Percentiles rank a stretch among this genome's conserved stretches.
Conservation (phyloP, 2,797 vertebrate genomes). For the Sphenodon punctatus region DNA sequence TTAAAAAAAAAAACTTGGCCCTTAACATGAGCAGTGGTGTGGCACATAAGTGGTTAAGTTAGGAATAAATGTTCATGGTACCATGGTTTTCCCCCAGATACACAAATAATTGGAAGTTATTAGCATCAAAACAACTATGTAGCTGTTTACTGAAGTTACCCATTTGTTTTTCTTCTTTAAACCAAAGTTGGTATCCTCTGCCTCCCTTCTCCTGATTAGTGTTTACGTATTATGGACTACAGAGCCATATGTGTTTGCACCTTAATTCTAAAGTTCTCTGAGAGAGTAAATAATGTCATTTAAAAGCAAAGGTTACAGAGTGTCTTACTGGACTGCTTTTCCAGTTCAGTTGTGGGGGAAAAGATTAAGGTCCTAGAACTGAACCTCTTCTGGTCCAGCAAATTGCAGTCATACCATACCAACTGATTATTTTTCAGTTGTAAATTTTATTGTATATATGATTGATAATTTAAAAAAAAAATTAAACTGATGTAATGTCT, state of each 20-base stretch:
- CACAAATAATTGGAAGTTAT: constrained; percentile 3
- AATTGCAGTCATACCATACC: constrained; percentile 17
- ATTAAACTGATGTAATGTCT: constrained; percentile 64
- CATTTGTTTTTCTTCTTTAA: background rate
- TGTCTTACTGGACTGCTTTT: background rate
- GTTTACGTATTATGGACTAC: constrained; percentile 26
- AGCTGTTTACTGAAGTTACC: constrained; percentile 1
- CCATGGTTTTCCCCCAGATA: background rate
- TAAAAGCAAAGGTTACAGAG: background rate
- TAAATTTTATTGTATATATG: constrained; percentile 70
- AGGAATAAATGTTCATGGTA: background rate
- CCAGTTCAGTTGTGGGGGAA: background rate
- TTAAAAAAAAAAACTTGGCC: background rate
- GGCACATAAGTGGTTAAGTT: background rate
- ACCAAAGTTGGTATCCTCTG: constrained; percentile 33
- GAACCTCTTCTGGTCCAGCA: constrained; percentile 18
- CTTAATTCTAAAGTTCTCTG: constrained; percentile 36
- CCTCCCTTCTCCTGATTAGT: background rate
- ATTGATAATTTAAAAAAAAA: constrained; percentile 62
- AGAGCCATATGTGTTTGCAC: constrained; percentile 51
- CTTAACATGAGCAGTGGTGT: background rate
- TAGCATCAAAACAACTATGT: background rate
- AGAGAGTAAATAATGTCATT: constrained; percentile 4
- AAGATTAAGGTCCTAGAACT: background rate
- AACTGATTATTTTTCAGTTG: constrained; percentile 52